Conservation (phyloP, 1,140 invertebrate genomes). For the Drosophila subpulchrella region DNA sequence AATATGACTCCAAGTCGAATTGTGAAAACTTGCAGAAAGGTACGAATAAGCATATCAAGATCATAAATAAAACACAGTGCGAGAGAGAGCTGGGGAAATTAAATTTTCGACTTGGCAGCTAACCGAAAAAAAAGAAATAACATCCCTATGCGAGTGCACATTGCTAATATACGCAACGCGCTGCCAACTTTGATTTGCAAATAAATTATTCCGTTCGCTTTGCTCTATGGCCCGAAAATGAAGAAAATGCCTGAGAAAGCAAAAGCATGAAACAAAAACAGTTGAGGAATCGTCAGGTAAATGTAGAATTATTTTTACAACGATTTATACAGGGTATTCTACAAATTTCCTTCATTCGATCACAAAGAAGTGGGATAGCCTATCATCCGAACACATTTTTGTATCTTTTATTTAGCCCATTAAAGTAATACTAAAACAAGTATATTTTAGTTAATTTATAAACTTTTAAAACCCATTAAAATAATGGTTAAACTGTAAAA, state of each 20-base stretch:
- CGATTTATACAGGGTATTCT: neutral
- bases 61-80: conserved; percentile 76
- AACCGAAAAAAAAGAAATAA: conserved; percentile 24
- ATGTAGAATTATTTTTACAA: conserved; percentile 37
- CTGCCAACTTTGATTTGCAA: conserved; percentile 81
- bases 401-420: too few relatives aligned
- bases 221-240: conserved; percentile 47
- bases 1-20: conserved; percentile 82
- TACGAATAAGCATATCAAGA: conserved; percentile 80
- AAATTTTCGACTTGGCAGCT: conserved; percentile 79
- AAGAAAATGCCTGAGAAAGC: conserved; percentile 42
- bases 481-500: too few relatives aligned
- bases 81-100: conserved; percentile 72
- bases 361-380: neutral
- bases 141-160: conserved; percentile 52
- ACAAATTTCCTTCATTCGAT: too few relatives aligned
- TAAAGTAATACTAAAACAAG: too few relatives aligned
- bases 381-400: too few relatives aligned
- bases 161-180: conserved; percentile 79
- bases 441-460: too few relatives aligned
- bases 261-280: conserved; percentile 37
- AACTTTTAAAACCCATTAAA: too few relatives aligned
- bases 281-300: conserved; percentile 39
- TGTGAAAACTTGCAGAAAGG: conserved; percentile 83
- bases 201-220: conserved; percentile 75